Evolutionary conservation across 2,113 vertebrate species (phyloP), one percentile per base, ranked within the genome.

Genomic region (Leiothrix lutea): DNA sequence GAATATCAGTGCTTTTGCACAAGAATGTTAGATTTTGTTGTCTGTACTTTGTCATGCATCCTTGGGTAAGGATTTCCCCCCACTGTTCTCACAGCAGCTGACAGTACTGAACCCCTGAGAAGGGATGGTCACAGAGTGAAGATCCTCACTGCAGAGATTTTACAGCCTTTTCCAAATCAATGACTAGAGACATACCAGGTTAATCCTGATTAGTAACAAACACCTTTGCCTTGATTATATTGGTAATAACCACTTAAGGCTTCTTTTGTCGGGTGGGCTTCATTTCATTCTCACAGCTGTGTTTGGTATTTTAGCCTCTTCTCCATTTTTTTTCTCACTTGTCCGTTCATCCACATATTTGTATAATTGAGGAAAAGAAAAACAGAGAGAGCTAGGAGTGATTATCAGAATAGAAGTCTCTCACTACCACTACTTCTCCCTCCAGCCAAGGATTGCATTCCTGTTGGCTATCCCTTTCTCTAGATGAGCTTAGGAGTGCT

Each of bases 161-260:
- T 47, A 80, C 31, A 64, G 57, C 44, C 57, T 69, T 92, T 75
- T 80, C 64, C 53, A 65, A 72, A 61, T 69, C 71, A 57, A 18
- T 61, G 40, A 22, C 62, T 31, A 12, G 0, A 45, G 62, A 77
- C n/a, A 11, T 6, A 25, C 40, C 42, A 82, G 40, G 54, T 53
- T 92, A 94, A 86, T 80, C 82, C 82, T 65, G 44, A 88, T 94
- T 44, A 80, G 86, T 72, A 86, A 87, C 56, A 66, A 93, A 81
- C 64, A 95, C 75, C 53, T 94, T 75, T 57, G 17, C 70, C 64
- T 44, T 47, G 74, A 85, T 90, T 69, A 57, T 57, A 73, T 31
- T 57, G 62, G 67, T 77, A 80, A 92, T 16, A 56, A 70, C 11
- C 40, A 60, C 13, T 65, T 36, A 44, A 67, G 36, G n/a, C 29